phyloP scores from a whole-genome alignment of 2,888 invertebrate species.

The Steinernema carpocapsae region DNA sequence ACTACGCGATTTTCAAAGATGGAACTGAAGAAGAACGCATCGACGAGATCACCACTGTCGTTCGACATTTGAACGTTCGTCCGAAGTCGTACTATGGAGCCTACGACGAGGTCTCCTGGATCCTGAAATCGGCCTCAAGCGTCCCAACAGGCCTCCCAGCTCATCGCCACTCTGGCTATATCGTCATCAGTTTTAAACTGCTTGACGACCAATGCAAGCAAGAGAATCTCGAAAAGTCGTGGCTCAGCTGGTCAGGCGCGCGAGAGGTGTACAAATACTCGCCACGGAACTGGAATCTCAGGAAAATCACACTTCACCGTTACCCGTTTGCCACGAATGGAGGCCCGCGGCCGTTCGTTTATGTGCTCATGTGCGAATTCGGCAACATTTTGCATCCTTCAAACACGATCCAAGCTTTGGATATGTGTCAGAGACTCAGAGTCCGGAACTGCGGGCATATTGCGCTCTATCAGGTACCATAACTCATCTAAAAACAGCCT shows the following conservation, averaged over 20 bases:
- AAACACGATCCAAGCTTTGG: slow-evolving; percentile 64
- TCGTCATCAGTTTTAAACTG: slow-evolving; percentile 63
- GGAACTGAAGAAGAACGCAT: slow-evolving; percentile 48
- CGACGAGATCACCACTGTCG: slow-evolving; percentile 49
- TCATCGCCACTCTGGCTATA: slow-evolving; percentile 64
- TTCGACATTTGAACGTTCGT: slow-evolving; percentile 49
- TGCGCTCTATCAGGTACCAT: slow-evolving; percentile 62
- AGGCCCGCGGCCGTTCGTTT: slow-evolving; percentile 58
- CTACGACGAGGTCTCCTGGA: slow-evolving; percentile 63
- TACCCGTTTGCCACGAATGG: slow-evolving; percentile 42
- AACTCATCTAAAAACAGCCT: neutral
- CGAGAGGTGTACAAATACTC: slow-evolving; percentile 67
- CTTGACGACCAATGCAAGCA: slow-evolving; percentile 54
- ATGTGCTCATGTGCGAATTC: slow-evolving; percentile 67
- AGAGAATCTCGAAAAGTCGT: slow-evolving; percentile 57
- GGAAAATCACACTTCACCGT: slow-evolving; percentile 60
- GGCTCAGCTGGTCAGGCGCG: slow-evolving; percentile 67
- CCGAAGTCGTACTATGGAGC: slow-evolving; percentile 46
- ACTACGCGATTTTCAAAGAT: slow-evolving; percentile 57
- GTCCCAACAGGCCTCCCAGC: slow-evolving; percentile 49
- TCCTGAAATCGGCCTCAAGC: slow-evolving; percentile 53
- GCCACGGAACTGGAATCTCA: slow-evolving; percentile 63
- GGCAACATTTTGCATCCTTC: slow-evolving; percentile 65
- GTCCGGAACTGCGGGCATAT: slow-evolving; percentile 67
- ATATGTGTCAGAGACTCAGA: slow-evolving; percentile 65